Evolutionary conservation across 2,113 vertebrate species (phyloP).

Genomic region (Hippocampus zosterae): DNA sequence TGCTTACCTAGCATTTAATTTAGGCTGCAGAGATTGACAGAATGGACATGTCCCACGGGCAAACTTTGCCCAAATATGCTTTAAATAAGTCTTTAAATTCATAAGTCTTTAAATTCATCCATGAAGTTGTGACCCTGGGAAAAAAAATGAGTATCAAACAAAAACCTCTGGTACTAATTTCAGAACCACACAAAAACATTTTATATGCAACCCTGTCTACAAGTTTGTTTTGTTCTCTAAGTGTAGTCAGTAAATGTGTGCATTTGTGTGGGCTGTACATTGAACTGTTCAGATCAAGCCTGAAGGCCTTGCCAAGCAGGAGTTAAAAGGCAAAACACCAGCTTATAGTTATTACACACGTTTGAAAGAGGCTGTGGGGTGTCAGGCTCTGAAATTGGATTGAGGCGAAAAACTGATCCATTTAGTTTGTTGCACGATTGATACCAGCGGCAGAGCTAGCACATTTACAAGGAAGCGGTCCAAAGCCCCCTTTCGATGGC

Average conservation of each 20-base stretch:
- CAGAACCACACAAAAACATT: no score
- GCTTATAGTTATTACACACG: conserved; percentile 53
- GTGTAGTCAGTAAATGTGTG: conserved; percentile 3
- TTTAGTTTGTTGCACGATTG: conserved; percentile 59
- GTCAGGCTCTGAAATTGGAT: conserved; percentile 54
- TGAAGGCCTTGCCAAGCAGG: conserved; percentile 27
- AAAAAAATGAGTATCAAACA: no score
- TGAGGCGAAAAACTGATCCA: conserved; percentile 58
- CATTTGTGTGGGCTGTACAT: conserved; percentile 16
- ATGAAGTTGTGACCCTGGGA: no score
- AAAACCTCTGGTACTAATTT: no score
- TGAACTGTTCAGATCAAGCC: conserved; percentile 34
- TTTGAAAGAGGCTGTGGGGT: conserved; percentile 26
- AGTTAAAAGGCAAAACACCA: conserved; percentile 41
- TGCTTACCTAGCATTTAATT: no score
- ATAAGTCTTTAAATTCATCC: no score
- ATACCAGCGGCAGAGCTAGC: conserved; percentile 54
- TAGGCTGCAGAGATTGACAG: no score
- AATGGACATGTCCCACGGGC: no score
- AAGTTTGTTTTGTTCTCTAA: conserved; percentile 9
- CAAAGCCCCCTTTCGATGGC: conserved; percentile 6
- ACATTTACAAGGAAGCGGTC: conserved; percentile 46
- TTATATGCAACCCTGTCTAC: background rate
- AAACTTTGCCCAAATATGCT: no score
- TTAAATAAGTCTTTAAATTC: no score